Evolutionary conservation across 2,113 vertebrate species (phyloP), one percentile per base, ranked within the genome.

Genomic region (Tragelaphus strepsiceros): DNA sequence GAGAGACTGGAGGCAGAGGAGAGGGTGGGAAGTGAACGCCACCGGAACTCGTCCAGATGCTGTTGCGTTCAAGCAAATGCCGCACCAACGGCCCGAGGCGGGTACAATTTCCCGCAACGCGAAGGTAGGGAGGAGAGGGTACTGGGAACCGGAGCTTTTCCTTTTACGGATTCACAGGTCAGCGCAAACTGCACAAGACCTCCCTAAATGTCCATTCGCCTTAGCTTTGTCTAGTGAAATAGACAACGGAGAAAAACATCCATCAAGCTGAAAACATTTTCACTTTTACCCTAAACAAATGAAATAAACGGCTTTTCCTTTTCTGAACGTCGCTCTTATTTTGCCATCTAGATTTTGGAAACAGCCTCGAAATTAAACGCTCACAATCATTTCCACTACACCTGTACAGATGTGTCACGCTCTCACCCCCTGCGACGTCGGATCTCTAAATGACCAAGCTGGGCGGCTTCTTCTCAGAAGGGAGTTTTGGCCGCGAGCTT

Each of bases 241-340:
- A 74, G 1, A 12, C 30, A 24, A 67, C 1, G 49, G 30, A 83
- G 67, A 43, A 94, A 87, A 92, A 1, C 5, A 58, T 14, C 49
- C 32, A 11, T 11, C 35, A 43, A 51, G n/a, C 39, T 26, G 90
- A 39, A 93, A 61, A 39, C 54, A n/a, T 46, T 84, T 59, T 91
- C 89, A 82, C 46, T 89, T 96, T 97, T 61, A 39, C 59, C 64
- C 59, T 61, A 78, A 93, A 81, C 11, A 46, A 78, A 39, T 4
- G 62, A 59, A 94, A 32, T 86, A 84, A 96, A 96, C 92, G 86
- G 54, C 26, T 46, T 96, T 94, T 82, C 24, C 64, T 83, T 92
- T 92, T 46, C 26, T 15, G 21, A 86, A 16, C 7, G 6, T 28
- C 46, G 2, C 3, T 53, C 59, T 49, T 22, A 13, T 46, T 82